Evolutionary conservation across 2,113 vertebrate species (phyloP).

Genomic region (Amblyornis subalaris): DNA sequence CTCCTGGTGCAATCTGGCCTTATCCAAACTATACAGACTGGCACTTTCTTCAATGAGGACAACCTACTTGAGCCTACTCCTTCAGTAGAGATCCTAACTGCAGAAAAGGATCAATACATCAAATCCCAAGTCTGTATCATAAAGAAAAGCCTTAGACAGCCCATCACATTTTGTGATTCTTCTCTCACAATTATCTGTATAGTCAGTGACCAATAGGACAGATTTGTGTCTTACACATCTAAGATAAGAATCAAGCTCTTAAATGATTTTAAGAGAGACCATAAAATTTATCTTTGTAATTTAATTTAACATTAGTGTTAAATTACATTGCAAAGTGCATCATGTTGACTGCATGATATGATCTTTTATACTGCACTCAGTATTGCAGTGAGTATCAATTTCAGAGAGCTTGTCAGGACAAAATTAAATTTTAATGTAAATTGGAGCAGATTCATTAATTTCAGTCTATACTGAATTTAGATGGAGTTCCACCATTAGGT

Average conservation of each 20-base stretch:
- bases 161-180: neutral
- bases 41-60: neutral
- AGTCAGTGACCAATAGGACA: slow-evolving; percentile 1
- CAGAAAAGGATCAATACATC: neutral
- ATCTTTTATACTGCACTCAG: slow-evolving; percentile 12
- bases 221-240: neutral
- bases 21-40: neutral
- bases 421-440: slow-evolving; percentile 49
- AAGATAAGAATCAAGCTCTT: slow-evolving; percentile 28
- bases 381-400: slow-evolving; percentile 12
- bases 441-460: slow-evolving; percentile 23
- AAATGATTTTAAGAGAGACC: slow-evolving; percentile 32
- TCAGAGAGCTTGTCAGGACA: slow-evolving; percentile 19
- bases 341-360: slow-evolving; percentile 29
- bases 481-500: neutral
- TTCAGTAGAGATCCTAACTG: neutral
- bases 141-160: neutral
- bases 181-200: neutral
- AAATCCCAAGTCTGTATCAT: neutral
- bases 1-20: neutral
- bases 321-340: slow-evolving; percentile 43
- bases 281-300: slow-evolving; percentile 39
- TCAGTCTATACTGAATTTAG: neutral
- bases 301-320: slow-evolving; percentile 51
- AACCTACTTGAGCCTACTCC: neutral